Percentiles rank a stretch among this genome's conserved stretches.
Evolutionary conservation across 2,888 invertebrate genomes (phyloP).

Genomic region (Thecophora atra): DNA sequence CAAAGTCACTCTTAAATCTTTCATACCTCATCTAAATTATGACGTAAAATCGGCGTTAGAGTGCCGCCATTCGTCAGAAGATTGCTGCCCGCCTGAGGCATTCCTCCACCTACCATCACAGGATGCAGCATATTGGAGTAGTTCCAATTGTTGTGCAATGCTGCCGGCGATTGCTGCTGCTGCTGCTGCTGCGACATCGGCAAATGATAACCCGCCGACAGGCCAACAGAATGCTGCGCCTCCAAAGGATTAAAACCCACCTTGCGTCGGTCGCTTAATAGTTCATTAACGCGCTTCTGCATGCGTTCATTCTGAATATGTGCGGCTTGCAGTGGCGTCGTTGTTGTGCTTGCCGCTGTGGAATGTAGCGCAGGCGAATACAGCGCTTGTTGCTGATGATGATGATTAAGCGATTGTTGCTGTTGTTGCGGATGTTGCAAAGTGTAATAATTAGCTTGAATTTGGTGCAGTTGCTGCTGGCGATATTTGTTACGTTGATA

Average conservation of each 20-base stretch:
- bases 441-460: constrained; percentile 33
- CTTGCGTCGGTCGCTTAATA: constrained; percentile 61
- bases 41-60: constrained; percentile 34
- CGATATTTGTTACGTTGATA: constrained; percentile 52
- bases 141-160: constrained; percentile 31
- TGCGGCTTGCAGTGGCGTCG: constrained; percentile 53
- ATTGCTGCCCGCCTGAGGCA: constrained; percentile 13
- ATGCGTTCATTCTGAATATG: constrained; percentile 62
- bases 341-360: constrained; percentile 34
- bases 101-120: constrained; percentile 38
- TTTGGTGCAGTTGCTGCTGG: constrained; percentile 43
- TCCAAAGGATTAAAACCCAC: constrained; percentile 64
- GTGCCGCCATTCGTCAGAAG: constrained; percentile 34
- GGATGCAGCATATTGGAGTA: constrained; percentile 33
- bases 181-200: constrained; percentile 48
- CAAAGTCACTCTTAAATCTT: too few species aligned
- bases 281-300: constrained; percentile 63
- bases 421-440: constrained; percentile 43
- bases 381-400: constrained; percentile 48
- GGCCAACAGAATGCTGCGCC: constrained; percentile 46
- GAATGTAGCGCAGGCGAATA: constrained; percentile 50
- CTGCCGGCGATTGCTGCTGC: constrained; percentile 53
- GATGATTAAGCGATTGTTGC: constrained; percentile 41
- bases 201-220: constrained; percentile 34
- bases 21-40: constrained; percentile 38